Base-by-base conservation (phyloP, 2,797 vertebrate species). In the Cossypha polioptera region DNA sequence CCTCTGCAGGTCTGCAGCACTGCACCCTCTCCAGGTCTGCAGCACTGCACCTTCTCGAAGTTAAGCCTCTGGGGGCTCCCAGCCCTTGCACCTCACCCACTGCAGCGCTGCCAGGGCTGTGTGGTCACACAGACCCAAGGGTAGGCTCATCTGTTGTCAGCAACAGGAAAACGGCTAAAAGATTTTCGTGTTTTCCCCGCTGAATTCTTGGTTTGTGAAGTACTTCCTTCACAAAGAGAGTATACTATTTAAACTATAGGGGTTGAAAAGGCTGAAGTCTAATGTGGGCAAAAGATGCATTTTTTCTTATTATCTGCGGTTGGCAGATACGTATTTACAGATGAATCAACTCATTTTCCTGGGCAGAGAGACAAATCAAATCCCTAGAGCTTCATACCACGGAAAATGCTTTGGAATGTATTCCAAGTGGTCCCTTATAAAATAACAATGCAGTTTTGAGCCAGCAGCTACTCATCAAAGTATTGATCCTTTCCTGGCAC, bases 401-500 rank as follows among this genome's bases (percentile, higher is more conserved):
- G 8, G 36, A 69, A 92, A 92, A 83, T 62, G 75, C 65, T 86
- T 94, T 86, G 84, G 38, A 72, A 94, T 78, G 19, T 62, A 75
- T 89, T 92, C 66, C 72, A 92, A 91, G 72, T 36, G 29, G 61
- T 81, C 71, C 67, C 91, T 92, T 88, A 85, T 77, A 75, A 80
- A 87, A 83, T 61, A 83, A 62, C 36, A 86, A 35, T 0, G 1
- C n/a, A 51, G 58, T 38, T 93, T 92, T 80, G 75, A 94, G 87
- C 62, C 72, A 89, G 76, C 66, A 86, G 31, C 47, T 92, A 35
- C 85, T 88, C 81, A 80, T 86, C 68, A 77, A 91, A 77, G 54
- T 88, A 95, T 75, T 58, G 95, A 94, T 95, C 87, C 76, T 91
- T 91, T 88, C 50, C 54, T 85, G 84, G 93, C 81, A 38, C 59